Percentiles rank a stretch among this genome's conserved stretches.
Conservation (phyloP, 2,113 vertebrate genomes). For the Tautogolabrus adspersus region DNA sequence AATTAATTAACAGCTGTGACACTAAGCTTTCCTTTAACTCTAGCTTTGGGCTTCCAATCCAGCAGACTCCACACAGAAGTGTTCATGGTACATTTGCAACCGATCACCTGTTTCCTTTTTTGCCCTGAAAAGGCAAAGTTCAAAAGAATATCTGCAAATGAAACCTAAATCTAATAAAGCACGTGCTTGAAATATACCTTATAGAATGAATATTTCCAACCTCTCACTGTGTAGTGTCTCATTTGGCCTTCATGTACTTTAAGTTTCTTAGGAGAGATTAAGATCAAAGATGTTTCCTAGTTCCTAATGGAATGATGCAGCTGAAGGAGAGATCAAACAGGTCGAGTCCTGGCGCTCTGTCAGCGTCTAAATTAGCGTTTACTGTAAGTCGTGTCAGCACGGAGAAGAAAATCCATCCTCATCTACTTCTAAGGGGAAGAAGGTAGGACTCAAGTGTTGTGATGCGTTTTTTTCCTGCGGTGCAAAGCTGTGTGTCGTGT, state of each 20-base stretch:
- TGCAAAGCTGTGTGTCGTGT: neutral
- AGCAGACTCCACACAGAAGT: neutral
- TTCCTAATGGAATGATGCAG: conserved; percentile 23
- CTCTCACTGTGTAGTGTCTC: neutral
- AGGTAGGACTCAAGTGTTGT: neutral
- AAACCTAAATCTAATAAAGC: neutral
- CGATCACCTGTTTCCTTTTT: neutral
- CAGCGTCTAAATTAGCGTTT: conserved; percentile 7
- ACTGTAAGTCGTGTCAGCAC: conserved; percentile 27
- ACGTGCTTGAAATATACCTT: neutral
- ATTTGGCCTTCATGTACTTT: conserved; percentile 1
- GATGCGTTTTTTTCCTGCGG: neutral
- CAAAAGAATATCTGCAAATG: neutral
- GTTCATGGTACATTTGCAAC: neutral
- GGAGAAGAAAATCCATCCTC: neutral
- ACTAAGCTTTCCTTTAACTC: neutral
- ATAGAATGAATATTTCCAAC: neutral
- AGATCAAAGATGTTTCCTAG: conserved; percentile 18
- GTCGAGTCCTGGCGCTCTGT: conserved; percentile 16
- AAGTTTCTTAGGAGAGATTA: conserved; percentile 9
- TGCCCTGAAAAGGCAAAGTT: neutral
- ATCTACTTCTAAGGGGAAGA: conserved; percentile 3
- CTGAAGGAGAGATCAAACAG: conserved; percentile 28
- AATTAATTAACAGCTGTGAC: neutral
- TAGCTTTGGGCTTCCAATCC: neutral